Conservation (phyloP, 2,113 vertebrate genomes). For the Peromyscus californicus region DNA sequence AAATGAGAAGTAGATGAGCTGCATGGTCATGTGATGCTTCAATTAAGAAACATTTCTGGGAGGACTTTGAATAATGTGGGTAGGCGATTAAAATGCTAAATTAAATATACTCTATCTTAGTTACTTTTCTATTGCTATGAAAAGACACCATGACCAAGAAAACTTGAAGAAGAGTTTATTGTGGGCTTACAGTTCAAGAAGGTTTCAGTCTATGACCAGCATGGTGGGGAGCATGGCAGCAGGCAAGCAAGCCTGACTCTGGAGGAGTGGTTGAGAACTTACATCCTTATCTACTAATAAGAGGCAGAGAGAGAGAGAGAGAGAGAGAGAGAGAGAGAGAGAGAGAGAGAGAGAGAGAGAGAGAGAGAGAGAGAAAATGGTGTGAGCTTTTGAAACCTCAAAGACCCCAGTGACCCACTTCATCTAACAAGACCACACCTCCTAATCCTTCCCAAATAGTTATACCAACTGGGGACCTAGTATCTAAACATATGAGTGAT, state of each 20-base stretch:
- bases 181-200: not conserved
- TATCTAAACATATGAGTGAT: not conserved
- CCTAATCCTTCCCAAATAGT: not conserved
- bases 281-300: not conserved
- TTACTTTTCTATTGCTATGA: not conserved
- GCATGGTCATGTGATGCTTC: slow-evolving; percentile 47
- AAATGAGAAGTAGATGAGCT: slow-evolving; percentile 62
- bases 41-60: slow-evolving; percentile 60
- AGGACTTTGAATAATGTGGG: slow-evolving; percentile 56
- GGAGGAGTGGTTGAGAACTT: not conserved
- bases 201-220: not conserved
- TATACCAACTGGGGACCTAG: not conserved
- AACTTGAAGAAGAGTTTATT: not conserved
- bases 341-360: not conserved
- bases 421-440: not conserved
- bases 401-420: not conserved
- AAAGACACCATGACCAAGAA: not conserved
- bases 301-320: not conserved
- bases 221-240: no score
- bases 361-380: not conserved
- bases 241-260: not conserved
- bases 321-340: not conserved
- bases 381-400: not conserved
- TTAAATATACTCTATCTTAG: not conserved
- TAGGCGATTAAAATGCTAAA: slow-evolving; percentile 61